A percentile compares a stretch with the other conserved stretches of the same genome.
These are phyloP conservation scores for Ernsta delagoae DNA, from an alignment of 2,888 invertebrate genomes.

Conservation along the genomic window DNA sequence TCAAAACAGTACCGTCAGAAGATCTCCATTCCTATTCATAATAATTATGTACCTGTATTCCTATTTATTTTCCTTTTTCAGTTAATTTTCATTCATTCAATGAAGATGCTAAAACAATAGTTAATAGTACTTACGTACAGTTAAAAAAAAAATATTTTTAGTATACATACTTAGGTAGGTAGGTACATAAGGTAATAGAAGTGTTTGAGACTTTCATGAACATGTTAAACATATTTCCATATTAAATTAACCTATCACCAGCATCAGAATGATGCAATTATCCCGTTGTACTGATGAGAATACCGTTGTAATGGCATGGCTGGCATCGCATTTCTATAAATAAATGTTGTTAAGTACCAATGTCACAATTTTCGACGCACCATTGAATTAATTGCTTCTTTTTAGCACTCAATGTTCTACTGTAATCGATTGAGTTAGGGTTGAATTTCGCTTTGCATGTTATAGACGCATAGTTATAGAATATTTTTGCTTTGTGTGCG, in stretches of 20 bases:
- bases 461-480: conserved; percentile 5
- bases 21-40: too few relatives aligned
- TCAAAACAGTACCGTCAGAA: too few relatives aligned
- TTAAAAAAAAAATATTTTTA: too few relatives aligned
- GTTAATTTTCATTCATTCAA: too few relatives aligned
- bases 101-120: too few relatives aligned
- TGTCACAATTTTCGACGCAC: conserved; percentile 49
- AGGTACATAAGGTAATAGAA: too few relatives aligned
- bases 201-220: too few relatives aligned
- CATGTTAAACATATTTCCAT: too few relatives aligned
- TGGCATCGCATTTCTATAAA: conserved; percentile 27
- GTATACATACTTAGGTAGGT: too few relatives aligned
- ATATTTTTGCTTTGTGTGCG: conserved; percentile 53
- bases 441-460: conserved; percentile 40
- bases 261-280: conserved; percentile 17
- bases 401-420: conserved; percentile 34
- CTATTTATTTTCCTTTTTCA: too few relatives aligned
- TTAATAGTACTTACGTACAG: too few relatives aligned
- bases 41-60: too few relatives aligned
- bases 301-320: conserved; percentile 43
- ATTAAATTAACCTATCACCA: conserved; percentile 5
- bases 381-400: conserved; percentile 50
- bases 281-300: conserved; percentile 19
- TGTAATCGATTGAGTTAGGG: conserved; percentile 37
- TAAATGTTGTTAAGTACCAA: conserved; percentile 45